Conservation (phyloP, 2,113 vertebrate species). For the Oreochromis spilurus region DNA sequence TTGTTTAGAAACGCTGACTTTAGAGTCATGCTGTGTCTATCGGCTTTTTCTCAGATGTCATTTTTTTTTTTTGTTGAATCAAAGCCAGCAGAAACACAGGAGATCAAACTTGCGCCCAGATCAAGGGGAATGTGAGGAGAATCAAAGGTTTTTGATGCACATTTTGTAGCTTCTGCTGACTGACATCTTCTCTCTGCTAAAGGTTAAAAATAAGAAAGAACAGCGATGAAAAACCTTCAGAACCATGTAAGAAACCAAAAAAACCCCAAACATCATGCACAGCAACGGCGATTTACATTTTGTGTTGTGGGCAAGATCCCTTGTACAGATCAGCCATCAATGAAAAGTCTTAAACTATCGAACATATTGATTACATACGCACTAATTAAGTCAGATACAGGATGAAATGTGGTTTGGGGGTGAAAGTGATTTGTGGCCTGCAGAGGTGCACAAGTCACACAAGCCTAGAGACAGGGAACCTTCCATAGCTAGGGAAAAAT, state of each 20-base stretch:
- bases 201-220: conserved; percentile 1
- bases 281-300: background rate
- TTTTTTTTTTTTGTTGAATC: conserved; percentile 9
- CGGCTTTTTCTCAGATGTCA: background rate
- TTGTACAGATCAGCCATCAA: background rate
- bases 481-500: background rate
- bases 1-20: background rate
- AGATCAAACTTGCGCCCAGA: conserved; percentile 33
- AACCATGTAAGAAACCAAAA: background rate
- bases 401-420: background rate
- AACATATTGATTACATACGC: background rate
- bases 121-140: conserved; percentile 21
- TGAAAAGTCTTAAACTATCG: background rate
- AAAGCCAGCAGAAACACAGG: conserved; percentile 1
- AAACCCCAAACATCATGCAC: background rate
- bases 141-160: conserved; percentile 36
- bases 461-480: background rate
- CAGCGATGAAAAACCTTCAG: background rate
- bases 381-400: background rate
- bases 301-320: background rate
- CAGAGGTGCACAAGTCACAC: background rate
- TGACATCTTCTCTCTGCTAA: conserved; percentile 12
- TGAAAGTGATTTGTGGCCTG: background rate
- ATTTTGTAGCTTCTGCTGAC: conserved; percentile 3
- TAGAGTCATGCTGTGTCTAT: background rate